Base-by-base conservation (phyloP, 2,888 invertebrate genomes). In the Anthophora plumipes region DNA sequence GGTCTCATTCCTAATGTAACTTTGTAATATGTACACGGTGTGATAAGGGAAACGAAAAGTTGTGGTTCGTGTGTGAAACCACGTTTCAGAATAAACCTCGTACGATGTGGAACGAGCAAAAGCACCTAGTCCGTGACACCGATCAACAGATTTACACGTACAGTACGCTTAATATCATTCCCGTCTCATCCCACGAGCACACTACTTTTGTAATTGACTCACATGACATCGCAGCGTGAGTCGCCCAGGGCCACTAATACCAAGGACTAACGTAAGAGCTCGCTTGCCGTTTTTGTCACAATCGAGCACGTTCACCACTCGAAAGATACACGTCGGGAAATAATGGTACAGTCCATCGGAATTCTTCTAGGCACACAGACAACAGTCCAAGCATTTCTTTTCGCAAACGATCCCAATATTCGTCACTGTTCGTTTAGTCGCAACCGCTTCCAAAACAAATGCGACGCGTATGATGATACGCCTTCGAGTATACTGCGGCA, bases 201-300 rank as follows among this genome's bases (percentile, higher is more conserved):
- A 57, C 69, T 57, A 63, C 59, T 78, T 71, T 48, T 39, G 25
- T 75, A 66, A 82, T 77, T 74, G 76, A 60, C 57, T 77, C 77
- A 48, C 52, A 55, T 37, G 31, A 20, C 22, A 55, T 46, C 66
- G 77, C 46, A 7, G 31, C 61, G 20, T 46, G 61, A 68, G 11
- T 72, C 39, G 73, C 69, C 60, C 73, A 66, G 70, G 70, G 64
- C 74, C 66, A 81, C 74, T 80, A 74, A 81, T 66, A 66, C 70
- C 69, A 74, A 74, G 69, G 66, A 54, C 69, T 20, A 80, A 78
- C 48, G 68, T 54, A 59, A 61, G 48, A 78, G 68, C 52, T 46
- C 59, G 52, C 39, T 68, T 52, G 25, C 25, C 39, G 68, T 60
- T 80, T 79, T 69, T 69, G 14, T 61, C 60, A 52, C 60, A 55